phyloP scores from a whole-genome alignment of 2,888 invertebrate species.

The Branchellion lobata region DNA sequence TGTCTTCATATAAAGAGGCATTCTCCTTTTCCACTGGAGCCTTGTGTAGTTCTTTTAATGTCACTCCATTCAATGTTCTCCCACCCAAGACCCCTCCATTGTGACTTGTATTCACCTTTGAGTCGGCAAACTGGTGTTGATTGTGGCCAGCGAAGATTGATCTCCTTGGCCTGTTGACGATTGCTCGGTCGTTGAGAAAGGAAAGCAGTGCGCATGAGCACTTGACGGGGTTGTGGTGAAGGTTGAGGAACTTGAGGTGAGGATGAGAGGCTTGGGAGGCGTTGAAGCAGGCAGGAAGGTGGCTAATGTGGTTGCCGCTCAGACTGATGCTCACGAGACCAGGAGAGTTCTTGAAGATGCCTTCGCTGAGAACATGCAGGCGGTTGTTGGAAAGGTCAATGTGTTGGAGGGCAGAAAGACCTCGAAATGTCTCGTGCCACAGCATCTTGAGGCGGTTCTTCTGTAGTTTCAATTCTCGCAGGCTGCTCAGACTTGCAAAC shows the following conservation, averaged over 20 bases:
- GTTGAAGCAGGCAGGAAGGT: neutral
- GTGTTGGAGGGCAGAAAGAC: slow-evolving; percentile 46
- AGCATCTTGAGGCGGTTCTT: slow-evolving; percentile 48
- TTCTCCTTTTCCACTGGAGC: neutral
- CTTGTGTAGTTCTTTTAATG: neutral
- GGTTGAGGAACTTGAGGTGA: neutral
- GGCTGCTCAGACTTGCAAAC: slow-evolving; percentile 47
- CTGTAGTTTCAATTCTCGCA: slow-evolving; percentile 48
- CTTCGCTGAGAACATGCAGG: neutral
- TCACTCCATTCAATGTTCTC: neutral
- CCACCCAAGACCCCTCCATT: neutral
- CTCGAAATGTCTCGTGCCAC: slow-evolving; percentile 49
- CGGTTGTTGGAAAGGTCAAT: slow-evolving; percentile 43
- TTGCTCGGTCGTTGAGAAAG: neutral
- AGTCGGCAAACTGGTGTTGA: too few relatives aligned
- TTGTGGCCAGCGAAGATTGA: too few relatives aligned
- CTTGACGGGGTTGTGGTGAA: neutral
- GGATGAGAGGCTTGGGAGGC: neutral
- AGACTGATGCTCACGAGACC: neutral
- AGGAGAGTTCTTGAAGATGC: slow-evolving; percentile 3
- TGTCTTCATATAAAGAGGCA: too few relatives aligned
- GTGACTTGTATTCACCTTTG: neutral
- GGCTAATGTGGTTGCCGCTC: neutral
- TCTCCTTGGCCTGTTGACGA: too few relatives aligned
- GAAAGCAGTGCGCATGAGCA: neutral